phyloP scores from a whole-genome alignment of 2,113 vertebrate species.

The Anolis carolinensis region DNA sequence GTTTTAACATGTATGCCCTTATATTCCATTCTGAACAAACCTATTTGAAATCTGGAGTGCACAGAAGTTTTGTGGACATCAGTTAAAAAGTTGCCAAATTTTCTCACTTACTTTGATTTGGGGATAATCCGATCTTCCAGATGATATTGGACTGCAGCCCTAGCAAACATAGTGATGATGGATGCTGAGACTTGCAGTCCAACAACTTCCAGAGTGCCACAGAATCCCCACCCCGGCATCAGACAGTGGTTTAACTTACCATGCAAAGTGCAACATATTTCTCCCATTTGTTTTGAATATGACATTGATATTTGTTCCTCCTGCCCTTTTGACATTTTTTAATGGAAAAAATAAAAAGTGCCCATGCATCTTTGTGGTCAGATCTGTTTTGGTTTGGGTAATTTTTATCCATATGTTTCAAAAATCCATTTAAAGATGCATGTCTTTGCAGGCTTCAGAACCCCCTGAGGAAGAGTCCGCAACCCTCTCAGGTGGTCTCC shows the following conservation, averaged over 20 bases:
- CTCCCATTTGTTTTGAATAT: background rate
- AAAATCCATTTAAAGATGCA: background rate
- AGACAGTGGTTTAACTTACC: too few species aligned
- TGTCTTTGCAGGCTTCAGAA: conserved; percentile 60
- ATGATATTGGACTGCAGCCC: too few species aligned
- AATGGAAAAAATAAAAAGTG: background rate
- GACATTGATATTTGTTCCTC: background rate
- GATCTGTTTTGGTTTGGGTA: background rate
- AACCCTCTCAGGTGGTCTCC: conserved; percentile 50
- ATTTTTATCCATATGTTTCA: background rate
- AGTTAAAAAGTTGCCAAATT: background rate
- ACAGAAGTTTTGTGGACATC: background rate
- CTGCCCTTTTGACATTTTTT: background rate
- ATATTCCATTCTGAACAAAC: background rate
- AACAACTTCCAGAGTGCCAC: too few species aligned
- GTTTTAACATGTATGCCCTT: background rate
- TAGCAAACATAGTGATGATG: too few species aligned
- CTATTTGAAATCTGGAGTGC: too few species aligned
- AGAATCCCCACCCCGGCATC: background rate
- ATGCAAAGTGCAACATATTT: background rate
- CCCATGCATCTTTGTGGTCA: background rate
- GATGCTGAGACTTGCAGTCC: too few species aligned
- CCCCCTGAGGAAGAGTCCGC: conserved; percentile 41
- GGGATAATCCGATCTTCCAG: background rate
- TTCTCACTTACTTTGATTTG: too few species aligned